These are phyloP conservation scores for Taxidea taxus DNA, from an alignment of 2,113 vertebrate genomes.

Conservation along the genomic window DNA sequence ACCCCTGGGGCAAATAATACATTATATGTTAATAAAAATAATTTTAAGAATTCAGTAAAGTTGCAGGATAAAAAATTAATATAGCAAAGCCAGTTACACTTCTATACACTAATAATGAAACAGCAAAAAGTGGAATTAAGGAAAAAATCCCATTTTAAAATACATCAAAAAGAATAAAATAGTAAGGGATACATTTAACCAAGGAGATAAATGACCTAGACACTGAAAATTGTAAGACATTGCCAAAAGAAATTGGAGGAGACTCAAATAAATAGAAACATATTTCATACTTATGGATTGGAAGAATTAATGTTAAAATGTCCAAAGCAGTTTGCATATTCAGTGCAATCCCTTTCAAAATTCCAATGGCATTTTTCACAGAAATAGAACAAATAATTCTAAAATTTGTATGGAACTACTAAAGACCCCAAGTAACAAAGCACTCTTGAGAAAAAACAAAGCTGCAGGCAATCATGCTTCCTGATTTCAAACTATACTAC, in stretches of 20 bases:
- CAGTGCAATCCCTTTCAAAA: background rate
- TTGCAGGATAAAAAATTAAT: background rate
- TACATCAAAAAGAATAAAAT: background rate
- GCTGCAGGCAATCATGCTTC: background rate
- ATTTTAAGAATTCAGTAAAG: background rate
- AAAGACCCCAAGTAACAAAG: background rate
- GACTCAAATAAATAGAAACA: background rate
- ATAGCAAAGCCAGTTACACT: background rate
- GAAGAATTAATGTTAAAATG: background rate
- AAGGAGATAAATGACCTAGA: background rate
- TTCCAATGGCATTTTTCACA: background rate
- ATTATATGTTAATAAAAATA: too few relatives aligned
- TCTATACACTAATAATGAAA: background rate
- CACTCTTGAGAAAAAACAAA: background rate
- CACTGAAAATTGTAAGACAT: background rate
- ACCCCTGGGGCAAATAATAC: too few relatives aligned
- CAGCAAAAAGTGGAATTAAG: background rate
- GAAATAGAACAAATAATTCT: background rate
- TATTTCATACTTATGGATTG: background rate
- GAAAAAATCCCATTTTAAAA: background rate
- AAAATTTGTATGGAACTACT: background rate
- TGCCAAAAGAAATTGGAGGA: background rate
- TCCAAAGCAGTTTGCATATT: background rate
- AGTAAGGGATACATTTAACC: background rate
- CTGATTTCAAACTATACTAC: background rate